phyloP scores from a whole-genome alignment of 1,140 invertebrate species.

The Ephestia elutella region DNA sequence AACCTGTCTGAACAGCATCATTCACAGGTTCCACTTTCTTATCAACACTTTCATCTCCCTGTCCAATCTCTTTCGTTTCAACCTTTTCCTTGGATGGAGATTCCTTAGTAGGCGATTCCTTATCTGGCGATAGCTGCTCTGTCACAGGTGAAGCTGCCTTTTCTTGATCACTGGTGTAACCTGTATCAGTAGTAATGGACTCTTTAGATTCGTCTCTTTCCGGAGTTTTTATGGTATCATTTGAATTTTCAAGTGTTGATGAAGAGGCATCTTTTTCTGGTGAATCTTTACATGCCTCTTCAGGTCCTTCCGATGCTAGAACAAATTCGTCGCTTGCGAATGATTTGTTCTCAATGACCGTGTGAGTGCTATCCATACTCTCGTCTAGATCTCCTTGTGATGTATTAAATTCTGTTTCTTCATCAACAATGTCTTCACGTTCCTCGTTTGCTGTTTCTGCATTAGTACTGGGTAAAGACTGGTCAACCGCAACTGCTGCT shows the following conservation, averaged over 20 bases:
- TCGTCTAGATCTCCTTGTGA: conserved; percentile 45
- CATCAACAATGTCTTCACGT: conserved; percentile 9
- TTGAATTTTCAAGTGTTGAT: conserved; percentile 27
- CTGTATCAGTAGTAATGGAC: conserved; percentile 33
- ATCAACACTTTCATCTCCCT: not conserved
- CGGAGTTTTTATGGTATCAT: conserved; percentile 25
- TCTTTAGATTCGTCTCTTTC: conserved; percentile 40
- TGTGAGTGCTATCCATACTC: conserved; percentile 49
- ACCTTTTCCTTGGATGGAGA: not conserved
- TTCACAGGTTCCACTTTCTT: not conserved
- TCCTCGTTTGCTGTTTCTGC: not conserved
- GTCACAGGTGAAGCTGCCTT: conserved; percentile 5
- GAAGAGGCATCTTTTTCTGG: conserved; percentile 29
- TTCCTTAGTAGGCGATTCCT: conserved; percentile 12
- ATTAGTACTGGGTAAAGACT: not conserved
- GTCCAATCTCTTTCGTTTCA: conserved; percentile 1
- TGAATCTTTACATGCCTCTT: conserved; percentile 8
- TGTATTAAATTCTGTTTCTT: conserved; percentile 26
- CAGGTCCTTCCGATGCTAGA: conserved; percentile 11
- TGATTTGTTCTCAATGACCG: conserved; percentile 54
- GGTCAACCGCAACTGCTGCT: not conserved
- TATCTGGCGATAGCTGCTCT: not conserved
- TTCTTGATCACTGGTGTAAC: conserved; percentile 22
- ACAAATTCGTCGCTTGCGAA: conserved; percentile 29
- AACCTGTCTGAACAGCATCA: not conserved